phyloP scores from a whole-genome alignment of 2,797 vertebrate genomes.

The Phoeniculus purpureus region DNA sequence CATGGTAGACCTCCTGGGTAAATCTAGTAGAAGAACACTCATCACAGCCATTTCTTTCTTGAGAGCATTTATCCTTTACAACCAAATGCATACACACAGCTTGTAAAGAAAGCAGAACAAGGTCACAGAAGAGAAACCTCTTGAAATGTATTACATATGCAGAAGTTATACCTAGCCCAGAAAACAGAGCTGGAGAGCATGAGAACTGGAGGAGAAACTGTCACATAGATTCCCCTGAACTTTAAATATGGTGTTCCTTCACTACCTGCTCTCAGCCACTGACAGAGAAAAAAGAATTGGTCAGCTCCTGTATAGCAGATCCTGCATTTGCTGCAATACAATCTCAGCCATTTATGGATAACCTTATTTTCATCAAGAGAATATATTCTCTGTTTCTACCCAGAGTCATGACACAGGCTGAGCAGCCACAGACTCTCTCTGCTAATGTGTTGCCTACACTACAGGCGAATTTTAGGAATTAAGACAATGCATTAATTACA shows the following conservation, averaged over 20 bases:
- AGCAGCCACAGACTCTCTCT: not conserved
- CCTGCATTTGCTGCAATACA: not conserved
- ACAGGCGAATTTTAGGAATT: constrained; percentile 9
- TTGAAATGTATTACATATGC: not conserved
- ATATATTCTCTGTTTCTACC: not conserved
- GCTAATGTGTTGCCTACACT: not conserved
- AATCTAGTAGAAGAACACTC: not conserved
- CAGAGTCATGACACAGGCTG: not conserved
- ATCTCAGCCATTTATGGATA: not conserved
- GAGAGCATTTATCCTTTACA: not conserved
- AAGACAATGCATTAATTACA: constrained; percentile 1
- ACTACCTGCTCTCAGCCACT: not conserved
- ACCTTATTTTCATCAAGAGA: not conserved
- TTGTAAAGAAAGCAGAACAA: not conserved
- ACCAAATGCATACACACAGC: fast-evolving
- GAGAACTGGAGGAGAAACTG: not conserved
- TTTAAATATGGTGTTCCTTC: not conserved
- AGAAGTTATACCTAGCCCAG: not conserved
- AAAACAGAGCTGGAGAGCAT: not conserved
- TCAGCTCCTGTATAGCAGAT: not conserved
- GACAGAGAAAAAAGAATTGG: not conserved
- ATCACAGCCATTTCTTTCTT: not conserved
- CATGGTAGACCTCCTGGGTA: not conserved
- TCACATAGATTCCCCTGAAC: not conserved
- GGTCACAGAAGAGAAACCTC: not conserved